phyloP scores from a whole-genome alignment of 2,113 vertebrate species.

The Salvelinus namaycush region DNA sequence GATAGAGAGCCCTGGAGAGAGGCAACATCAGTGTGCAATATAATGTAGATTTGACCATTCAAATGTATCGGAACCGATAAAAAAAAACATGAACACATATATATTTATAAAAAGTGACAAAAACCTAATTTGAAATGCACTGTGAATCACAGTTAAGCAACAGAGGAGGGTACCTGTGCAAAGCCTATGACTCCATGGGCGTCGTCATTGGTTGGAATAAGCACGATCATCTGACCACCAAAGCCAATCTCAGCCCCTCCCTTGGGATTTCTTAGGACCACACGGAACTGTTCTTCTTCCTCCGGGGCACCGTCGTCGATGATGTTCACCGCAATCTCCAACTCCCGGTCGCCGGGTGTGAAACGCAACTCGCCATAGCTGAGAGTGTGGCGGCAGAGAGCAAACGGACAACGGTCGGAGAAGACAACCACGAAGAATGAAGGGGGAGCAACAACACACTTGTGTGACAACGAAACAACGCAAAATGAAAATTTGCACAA shows the following conservation, averaged over 20 bases:
- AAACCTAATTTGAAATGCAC: too few species aligned
- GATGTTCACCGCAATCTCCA: constrained; percentile 85
- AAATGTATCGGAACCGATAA: not conserved
- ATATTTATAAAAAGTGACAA: too few species aligned
- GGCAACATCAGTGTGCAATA: not conserved
- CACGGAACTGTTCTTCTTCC: constrained; percentile 84
- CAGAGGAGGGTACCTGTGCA: constrained; percentile 78
- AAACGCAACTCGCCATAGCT: constrained; percentile 94
- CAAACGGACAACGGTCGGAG: not conserved
- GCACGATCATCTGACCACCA: constrained; percentile 81
- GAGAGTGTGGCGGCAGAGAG: constrained; percentile 18
- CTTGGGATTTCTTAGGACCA: constrained; percentile 88
- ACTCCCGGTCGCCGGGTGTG: constrained; percentile 85
- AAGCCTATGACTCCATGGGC: constrained; percentile 90
- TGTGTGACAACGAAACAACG: too few species aligned
- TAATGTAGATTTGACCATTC: not conserved
- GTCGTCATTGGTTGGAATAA: constrained; percentile 88
- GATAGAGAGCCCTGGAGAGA: constrained; percentile 80
- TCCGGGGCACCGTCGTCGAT: constrained; percentile 89
- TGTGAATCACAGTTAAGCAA: not conserved
- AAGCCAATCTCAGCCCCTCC: constrained; percentile 93
- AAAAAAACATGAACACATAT: too few species aligned
- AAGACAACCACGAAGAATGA: not conserved
- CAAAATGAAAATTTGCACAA: too few species aligned
- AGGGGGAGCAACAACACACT: not conserved